These are phyloP conservation scores for Oncorhynchus mykiss DNA, from an alignment of 2,113 vertebrate genomes.

Conservation along the genomic window DNA sequence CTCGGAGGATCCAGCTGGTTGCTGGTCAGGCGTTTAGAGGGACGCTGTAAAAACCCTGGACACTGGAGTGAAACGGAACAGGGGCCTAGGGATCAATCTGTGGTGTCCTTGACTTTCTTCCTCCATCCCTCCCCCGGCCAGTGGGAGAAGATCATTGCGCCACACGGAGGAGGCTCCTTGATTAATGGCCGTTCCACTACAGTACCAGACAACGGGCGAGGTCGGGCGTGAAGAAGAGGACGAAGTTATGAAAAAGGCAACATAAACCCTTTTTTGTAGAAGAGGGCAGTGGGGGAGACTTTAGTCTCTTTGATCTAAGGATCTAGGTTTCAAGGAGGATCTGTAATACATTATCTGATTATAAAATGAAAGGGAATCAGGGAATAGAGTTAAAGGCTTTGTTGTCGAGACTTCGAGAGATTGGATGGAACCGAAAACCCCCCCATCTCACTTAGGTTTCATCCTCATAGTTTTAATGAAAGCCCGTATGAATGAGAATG, in stretches of 20 bases:
- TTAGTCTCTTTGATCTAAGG: background rate
- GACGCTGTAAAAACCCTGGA: background rate
- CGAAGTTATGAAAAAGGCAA: constrained; percentile 9
- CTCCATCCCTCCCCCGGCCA: constrained; percentile 4
- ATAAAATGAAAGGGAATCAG: background rate
- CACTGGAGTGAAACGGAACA: background rate
- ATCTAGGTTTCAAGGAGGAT: background rate
- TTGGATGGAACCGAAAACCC: background rate
- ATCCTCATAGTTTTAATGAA: background rate
- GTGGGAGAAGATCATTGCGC: constrained; percentile 32
- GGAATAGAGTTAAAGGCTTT: background rate
- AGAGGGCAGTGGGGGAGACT: constrained; percentile 3
- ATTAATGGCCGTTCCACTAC: constrained; percentile 33
- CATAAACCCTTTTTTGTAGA: constrained; percentile 13
- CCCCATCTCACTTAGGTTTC: background rate
- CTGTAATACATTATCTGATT: background rate
- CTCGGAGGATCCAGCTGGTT: background rate
- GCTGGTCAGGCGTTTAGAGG: background rate
- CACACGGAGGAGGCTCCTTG: constrained; percentile 28
- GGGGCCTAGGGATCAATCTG: background rate
- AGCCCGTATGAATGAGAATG: background rate
- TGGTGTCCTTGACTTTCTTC: constrained; percentile 31
- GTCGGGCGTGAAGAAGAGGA: constrained; percentile 22
- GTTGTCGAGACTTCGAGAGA: background rate
- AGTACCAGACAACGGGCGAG: constrained; percentile 25